Conservation (phyloP, 2,888 invertebrate species). For the Philereme transversata region DNA sequence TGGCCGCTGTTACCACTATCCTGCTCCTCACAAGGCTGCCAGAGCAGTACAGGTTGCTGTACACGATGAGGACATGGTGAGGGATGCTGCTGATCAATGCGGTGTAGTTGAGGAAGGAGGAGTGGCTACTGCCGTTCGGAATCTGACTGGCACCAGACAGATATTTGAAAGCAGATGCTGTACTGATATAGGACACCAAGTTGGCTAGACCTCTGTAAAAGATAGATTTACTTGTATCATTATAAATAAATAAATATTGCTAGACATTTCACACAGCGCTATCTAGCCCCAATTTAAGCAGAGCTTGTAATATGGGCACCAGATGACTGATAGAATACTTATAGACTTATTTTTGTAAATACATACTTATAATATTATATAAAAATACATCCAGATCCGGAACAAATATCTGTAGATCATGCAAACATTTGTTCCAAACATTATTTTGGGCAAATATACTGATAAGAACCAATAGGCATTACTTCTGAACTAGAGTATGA, state of each 20-base stretch:
- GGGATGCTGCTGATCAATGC: slow-evolving; percentile 47
- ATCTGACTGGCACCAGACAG: slow-evolving; percentile 4
- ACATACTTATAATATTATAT: no score
- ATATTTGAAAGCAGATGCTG: slow-evolving; percentile 19
- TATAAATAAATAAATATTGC: not conserved
- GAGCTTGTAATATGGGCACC: no score
- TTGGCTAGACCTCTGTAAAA: slow-evolving; percentile 15
- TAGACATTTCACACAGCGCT: not conserved
- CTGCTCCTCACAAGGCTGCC: slow-evolving; percentile 62
- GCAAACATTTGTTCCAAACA: no score
- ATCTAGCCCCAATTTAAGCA: no score
- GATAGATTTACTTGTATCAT: not conserved
- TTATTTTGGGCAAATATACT: no score
- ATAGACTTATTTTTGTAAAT: no score
- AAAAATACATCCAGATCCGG: no score
- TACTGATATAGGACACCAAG: not conserved
- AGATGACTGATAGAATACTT: no score
- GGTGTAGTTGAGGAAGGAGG: slow-evolving; percentile 29
- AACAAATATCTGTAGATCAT: no score
- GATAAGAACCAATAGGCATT: no score
- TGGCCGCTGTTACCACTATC: slow-evolving; percentile 63
- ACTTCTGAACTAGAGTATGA: no score
- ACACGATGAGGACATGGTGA: slow-evolving; percentile 62
- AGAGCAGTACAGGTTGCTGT: slow-evolving; percentile 62
- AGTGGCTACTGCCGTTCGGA: slow-evolving; percentile 12